Percentiles rank a stretch among this genome's conserved stretches.
phyloP scores from a whole-genome alignment of 2,113 vertebrate species.

The Vidua macroura region DNA sequence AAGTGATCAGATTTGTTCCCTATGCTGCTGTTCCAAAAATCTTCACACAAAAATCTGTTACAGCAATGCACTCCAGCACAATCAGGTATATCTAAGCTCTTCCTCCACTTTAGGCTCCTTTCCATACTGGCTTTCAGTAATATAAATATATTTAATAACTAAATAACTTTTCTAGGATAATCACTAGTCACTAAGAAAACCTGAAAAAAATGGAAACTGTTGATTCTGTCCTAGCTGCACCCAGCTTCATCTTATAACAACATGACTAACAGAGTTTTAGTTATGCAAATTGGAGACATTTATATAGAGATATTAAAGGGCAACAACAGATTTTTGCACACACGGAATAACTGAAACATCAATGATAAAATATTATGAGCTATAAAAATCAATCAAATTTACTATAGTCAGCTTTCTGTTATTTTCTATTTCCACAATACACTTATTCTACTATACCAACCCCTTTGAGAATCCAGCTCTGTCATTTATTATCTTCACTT shows the following conservation, averaged over 20 bases:
- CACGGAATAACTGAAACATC: neutral
- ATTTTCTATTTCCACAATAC: neutral
- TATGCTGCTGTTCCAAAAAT: neutral
- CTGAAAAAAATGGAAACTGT: neutral
- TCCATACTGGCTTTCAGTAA: neutral
- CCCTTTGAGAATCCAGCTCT: constrained; percentile 84
- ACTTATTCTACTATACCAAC: constrained; percentile 72
- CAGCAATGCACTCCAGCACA: neutral
- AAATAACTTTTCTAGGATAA: neutral
- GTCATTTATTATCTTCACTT: constrained; percentile 88
- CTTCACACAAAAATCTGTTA: neutral
- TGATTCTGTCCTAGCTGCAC: neutral
- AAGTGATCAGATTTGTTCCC: neutral
- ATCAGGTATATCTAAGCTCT: neutral
- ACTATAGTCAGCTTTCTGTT: neutral
- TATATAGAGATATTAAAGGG: neutral
- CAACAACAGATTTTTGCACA: neutral
- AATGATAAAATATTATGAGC: neutral
- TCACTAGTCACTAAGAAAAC: neutral
- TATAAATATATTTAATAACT: neutral
- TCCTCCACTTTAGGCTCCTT: neutral
- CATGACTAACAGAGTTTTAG: neutral
- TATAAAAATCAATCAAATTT: neutral
- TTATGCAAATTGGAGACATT: neutral
- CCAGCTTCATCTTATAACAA: neutral